These are phyloP conservation scores for Platichthys flesus DNA, from an alignment of 2,113 vertebrate genomes.

Conservation along the genomic window DNA sequence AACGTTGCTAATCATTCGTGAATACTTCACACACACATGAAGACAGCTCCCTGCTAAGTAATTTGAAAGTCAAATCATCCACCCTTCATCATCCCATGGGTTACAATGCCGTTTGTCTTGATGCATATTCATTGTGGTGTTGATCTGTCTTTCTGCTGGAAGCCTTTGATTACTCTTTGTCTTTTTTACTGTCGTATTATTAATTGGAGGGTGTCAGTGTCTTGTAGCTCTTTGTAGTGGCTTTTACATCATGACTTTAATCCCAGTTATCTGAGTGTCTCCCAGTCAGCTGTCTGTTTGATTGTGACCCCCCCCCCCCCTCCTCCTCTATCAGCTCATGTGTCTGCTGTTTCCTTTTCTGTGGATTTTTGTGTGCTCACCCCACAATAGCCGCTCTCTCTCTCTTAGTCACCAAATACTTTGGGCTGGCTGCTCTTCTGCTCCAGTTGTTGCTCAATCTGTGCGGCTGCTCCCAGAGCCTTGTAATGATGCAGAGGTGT, in stretches of 20 bases:
- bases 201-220: background rate
- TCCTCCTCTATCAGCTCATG: background rate
- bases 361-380: slow-evolving; percentile 30
- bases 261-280: slow-evolving; percentile 12
- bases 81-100: too few relatives aligned
- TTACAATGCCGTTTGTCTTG: too few relatives aligned
- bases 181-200: background rate
- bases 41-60: too few relatives aligned
- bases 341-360: slow-evolving; percentile 12
- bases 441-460: slow-evolving; percentile 68
- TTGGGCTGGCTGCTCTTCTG: slow-evolving; percentile 62
- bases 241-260: slow-evolving; percentile 12
- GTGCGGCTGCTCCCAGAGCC: slow-evolving; percentile 41
- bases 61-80: too few relatives aligned
- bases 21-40: too few relatives aligned
- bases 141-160: background rate
- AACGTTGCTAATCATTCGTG: too few relatives aligned
- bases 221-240: slow-evolving; percentile 2
- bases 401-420: slow-evolving; percentile 64
- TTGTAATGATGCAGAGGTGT: slow-evolving; percentile 60
- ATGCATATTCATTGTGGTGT: too few relatives aligned
- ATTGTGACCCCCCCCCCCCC: background rate
- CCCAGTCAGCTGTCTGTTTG: slow-evolving; percentile 15
- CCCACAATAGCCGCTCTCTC: slow-evolving; percentile 45
- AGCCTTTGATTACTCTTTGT: background rate